These are phyloP conservation scores for Sesamia nonagrioides DNA, from an alignment of 1,140 invertebrate genomes.

Conservation along the genomic window DNA sequence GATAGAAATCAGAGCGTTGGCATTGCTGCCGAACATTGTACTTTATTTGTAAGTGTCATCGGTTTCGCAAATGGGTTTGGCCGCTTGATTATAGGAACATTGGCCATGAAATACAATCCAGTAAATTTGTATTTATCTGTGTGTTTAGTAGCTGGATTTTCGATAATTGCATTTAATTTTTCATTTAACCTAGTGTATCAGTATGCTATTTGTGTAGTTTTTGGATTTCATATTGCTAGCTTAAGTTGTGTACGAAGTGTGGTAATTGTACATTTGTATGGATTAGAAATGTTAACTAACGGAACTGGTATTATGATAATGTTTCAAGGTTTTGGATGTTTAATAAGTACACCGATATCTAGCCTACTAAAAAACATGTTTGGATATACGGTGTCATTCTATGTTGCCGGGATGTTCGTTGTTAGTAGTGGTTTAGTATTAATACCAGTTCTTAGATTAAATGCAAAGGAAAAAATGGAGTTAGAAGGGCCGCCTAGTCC, in stretches of 20 bases:
- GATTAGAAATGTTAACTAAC: slow-evolving; percentile 82
- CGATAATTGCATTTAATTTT: slow-evolving; percentile 69
- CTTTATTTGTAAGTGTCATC: slow-evolving; percentile 74
- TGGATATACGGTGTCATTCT: slow-evolving; percentile 73
- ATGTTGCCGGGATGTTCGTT: slow-evolving; percentile 73
- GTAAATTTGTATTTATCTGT: slow-evolving; percentile 63
- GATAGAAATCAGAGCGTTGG: slow-evolving; percentile 67
- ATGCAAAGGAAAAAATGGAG: neutral
- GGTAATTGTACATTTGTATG: slow-evolving; percentile 75
- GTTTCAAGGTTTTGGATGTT: slow-evolving; percentile 79
- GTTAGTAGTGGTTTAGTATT: slow-evolving; percentile 67
- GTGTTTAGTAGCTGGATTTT: slow-evolving; percentile 63
- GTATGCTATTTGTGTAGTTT: slow-evolving; percentile 74
- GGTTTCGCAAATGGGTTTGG: slow-evolving; percentile 74
- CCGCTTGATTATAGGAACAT: slow-evolving; percentile 68
- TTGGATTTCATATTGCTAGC: slow-evolving; percentile 74
- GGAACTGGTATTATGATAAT: slow-evolving; percentile 78
- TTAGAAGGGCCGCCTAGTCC: neutral
- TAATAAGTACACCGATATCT: slow-evolving; percentile 77
- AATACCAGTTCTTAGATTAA: slow-evolving; percentile 64
- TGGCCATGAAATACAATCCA: slow-evolving; percentile 74
- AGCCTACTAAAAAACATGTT: slow-evolving; percentile 70
- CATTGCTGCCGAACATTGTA: slow-evolving; percentile 64
- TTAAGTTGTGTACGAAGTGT: slow-evolving; percentile 72
- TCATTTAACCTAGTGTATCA: slow-evolving; percentile 75